Percentiles rank a stretch among this genome's conserved stretches.
phyloP scores from a whole-genome alignment of 23 tunicate genomes.

The Diplosoma virens region DNA sequence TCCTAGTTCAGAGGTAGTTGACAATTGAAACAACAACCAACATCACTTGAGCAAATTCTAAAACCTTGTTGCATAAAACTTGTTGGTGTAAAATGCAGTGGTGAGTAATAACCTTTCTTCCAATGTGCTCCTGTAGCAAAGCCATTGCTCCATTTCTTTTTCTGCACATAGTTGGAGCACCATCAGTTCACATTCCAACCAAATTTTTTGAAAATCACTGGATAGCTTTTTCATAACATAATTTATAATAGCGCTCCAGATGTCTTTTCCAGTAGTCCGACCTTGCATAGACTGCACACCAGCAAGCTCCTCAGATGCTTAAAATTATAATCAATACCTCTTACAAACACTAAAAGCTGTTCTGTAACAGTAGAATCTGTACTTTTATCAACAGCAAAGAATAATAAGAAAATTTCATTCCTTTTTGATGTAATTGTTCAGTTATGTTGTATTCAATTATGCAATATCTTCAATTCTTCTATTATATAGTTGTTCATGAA shows the following conservation, averaged over 20 bases:
- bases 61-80: conserved; percentile 12
- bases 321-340: conserved; percentile 14
- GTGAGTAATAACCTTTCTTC: conserved; percentile 8
- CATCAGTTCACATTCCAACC: conserved; percentile 21
- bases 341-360: conserved; percentile 16
- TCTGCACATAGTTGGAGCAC: conserved; percentile 23
- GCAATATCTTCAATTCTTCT: not conserved
- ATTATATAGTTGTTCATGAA: not conserved
- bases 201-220: not conserved
- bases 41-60: conserved; percentile 16
- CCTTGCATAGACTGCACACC: conserved; percentile 19
- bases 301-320: conserved; percentile 21
- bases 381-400: not conserved
- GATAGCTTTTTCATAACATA: conserved; percentile 10
- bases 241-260: conserved; percentile 2
- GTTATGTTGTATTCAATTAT: not conserved
- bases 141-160: conserved; percentile 8
- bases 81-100: conserved; percentile 32
- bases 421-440: not conserved
- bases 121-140: conserved; percentile 1
- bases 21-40: conserved; percentile 8
- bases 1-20: conserved; percentile 10
- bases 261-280: conserved; percentile 22
- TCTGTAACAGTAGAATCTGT: not conserved
- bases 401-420: not conserved